These are phyloP conservation scores for Hylia prasina DNA, from an alignment of 2,113 vertebrate genomes.

Conservation along the genomic window DNA sequence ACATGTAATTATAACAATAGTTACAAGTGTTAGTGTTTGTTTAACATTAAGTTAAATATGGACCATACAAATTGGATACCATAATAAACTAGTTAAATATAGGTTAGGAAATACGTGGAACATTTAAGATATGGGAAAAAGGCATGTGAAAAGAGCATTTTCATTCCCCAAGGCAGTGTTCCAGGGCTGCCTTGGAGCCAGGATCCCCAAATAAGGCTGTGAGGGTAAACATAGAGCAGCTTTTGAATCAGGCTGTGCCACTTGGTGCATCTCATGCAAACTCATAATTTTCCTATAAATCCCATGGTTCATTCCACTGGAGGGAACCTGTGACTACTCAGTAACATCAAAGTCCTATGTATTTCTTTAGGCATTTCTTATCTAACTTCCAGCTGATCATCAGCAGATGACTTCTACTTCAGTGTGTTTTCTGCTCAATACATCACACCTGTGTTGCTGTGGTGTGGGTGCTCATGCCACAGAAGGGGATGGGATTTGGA, in stretches of 20 bases:
- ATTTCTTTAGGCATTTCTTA: neutral
- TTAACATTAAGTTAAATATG: neutral
- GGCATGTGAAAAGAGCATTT: neutral
- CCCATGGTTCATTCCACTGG: neutral
- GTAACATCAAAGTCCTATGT: neutral
- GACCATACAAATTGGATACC: neutral
- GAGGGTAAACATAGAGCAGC: neutral
- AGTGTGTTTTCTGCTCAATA: fast-evolving
- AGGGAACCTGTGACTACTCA: neutral
- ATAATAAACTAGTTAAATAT: conserved; percentile 30
- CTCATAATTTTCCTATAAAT: neutral
- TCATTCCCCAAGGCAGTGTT: conserved; percentile 22
- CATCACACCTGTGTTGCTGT: neutral
- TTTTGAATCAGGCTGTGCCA: neutral
- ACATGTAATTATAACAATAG: neutral
- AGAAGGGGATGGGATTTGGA: neutral
- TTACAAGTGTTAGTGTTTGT: neutral
- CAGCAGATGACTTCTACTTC: neutral
- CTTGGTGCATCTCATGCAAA: neutral
- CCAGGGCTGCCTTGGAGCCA: neutral
- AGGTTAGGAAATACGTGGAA: neutral
- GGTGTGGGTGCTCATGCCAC: neutral
- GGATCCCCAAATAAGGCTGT: conserved; percentile 10
- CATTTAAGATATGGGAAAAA: conserved; percentile 32
- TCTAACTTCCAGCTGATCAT: neutral